A percentile compares a stretch with the other conserved stretches of the same genome.
These are phyloP conservation scores for Serilophus lunatus DNA, from an alignment of 2,113 vertebrate genomes.

Conservation along the genomic window DNA sequence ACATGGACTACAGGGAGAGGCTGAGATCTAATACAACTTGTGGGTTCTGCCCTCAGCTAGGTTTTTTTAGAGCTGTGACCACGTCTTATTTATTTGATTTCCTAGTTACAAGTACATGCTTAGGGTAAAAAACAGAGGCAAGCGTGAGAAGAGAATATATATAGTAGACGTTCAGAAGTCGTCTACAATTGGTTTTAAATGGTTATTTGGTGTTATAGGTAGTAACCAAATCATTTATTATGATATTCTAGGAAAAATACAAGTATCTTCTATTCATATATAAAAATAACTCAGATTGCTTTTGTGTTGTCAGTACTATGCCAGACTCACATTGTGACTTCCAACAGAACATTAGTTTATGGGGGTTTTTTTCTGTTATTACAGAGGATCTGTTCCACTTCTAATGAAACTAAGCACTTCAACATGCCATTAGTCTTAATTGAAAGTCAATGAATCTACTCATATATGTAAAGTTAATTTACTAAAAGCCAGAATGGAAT, in stretches of 20 bases:
- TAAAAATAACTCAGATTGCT: neutral
- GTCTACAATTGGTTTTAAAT: neutral
- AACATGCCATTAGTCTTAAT: neutral
- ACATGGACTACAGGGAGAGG: fast-evolving
- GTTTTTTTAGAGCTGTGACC: fast-evolving
- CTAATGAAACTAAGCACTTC: neutral
- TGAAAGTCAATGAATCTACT: neutral
- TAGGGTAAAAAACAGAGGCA: neutral
- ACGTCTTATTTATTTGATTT: neutral
- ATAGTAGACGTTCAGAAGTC: neutral
- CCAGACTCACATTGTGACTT: neutral
- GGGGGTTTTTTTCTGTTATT: neutral
- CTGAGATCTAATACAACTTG: neutral
- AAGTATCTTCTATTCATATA: neutral
- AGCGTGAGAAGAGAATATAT: neutral
- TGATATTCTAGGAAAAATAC: neutral
- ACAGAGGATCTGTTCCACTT: neutral
- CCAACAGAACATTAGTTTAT: neutral
- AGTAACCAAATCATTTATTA: neutral
- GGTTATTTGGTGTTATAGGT: neutral
- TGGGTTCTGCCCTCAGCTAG: neutral
- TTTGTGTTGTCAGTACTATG: neutral
- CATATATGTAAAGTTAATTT: neutral
- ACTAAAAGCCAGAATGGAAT: neutral
- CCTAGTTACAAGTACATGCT: neutral